Conservation (phyloP, 2,888 invertebrate species). For the Tipula helvola region DNA sequence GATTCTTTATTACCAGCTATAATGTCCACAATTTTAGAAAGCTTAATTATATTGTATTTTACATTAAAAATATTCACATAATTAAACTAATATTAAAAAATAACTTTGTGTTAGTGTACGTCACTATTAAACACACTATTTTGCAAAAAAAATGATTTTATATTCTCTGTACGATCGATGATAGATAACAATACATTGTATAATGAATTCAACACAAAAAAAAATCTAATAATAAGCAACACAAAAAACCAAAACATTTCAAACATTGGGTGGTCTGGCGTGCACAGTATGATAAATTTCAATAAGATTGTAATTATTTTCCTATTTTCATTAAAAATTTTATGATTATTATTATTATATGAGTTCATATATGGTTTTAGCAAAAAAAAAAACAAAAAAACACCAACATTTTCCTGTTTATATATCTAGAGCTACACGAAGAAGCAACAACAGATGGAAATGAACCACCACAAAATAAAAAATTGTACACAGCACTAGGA, state of each 20-base stretch:
- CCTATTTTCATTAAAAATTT: background rate
- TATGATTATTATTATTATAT: background rate
- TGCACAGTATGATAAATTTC: constrained; percentile 4
- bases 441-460: background rate
- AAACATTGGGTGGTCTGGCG: background rate
- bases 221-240: background rate
- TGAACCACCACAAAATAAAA: background rate
- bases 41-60: too few species aligned
- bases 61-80: too few species aligned
- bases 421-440: background rate
- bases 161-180: too few species aligned
- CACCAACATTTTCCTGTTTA: background rate
- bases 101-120: too few species aligned
- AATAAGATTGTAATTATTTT: background rate
- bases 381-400: background rate
- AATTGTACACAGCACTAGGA: background rate
- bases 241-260: background rate
- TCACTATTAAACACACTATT: too few species aligned
- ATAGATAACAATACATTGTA: too few species aligned
- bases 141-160: too few species aligned
- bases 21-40: too few species aligned
- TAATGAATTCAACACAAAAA: too few species aligned
- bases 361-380: background rate
- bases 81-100: too few species aligned
- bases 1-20: too few species aligned